These are phyloP conservation scores for Trypoxylus dichotomus DNA, from an alignment of 1,140 invertebrate species.

Conservation along the genomic window DNA sequence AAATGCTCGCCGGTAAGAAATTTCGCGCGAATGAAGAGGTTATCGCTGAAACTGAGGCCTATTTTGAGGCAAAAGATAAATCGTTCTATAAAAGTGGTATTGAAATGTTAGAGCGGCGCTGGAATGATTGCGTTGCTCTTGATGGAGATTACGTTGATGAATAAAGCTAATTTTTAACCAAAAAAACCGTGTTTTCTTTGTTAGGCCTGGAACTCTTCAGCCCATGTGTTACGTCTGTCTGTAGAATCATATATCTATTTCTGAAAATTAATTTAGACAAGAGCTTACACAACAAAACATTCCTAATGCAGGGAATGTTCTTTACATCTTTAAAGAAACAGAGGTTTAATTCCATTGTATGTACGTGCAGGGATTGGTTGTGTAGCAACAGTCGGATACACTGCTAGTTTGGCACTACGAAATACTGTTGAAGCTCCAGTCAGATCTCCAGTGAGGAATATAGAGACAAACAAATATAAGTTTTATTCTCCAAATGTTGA, in stretches of 20 bases:
- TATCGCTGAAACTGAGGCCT: no score
- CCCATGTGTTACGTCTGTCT: not conserved
- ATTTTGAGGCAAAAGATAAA: no score
- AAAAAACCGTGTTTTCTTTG: no score
- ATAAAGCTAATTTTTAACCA: no score
- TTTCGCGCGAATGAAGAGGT: no score
- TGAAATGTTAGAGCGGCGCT: no score
- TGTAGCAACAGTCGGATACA: conserved; percentile 63
- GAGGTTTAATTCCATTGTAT: conserved; percentile 74
- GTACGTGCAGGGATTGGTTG: conserved; percentile 69
- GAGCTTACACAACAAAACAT: not conserved
- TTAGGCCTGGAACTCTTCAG: no score
- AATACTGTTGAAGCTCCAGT: conserved; percentile 73
- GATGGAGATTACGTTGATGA: no score
- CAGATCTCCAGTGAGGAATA: conserved; percentile 81
- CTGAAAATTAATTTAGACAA: not conserved
- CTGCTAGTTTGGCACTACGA: conserved; percentile 66
- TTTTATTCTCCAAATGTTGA: conserved; percentile 68
- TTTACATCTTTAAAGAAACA: conserved; percentile 62
- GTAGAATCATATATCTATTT: not conserved
- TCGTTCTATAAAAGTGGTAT: no score
- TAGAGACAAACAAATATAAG: conserved; percentile 77
- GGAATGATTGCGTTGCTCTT: no score
- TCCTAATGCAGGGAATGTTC: conserved; percentile 58
- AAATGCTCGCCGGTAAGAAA: no score